A percentile compares a stretch with the other conserved stretches of the same genome.
phyloP scores from a whole-genome alignment of 2,888 invertebrate genomes.

The Terebella lapidaria region DNA sequence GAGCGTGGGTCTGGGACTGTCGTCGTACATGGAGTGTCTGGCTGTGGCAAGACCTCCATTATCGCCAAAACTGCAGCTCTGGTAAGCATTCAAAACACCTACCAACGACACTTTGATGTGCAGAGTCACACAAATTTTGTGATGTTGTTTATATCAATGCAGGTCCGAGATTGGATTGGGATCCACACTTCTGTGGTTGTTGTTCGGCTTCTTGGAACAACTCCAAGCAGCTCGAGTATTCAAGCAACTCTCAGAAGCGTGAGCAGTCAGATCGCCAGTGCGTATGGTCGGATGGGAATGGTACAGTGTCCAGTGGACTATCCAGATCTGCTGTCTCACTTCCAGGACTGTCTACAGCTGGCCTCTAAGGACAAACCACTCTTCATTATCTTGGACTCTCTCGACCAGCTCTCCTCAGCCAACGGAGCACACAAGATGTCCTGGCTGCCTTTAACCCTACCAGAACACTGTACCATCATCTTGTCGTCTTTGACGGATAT shows the following conservation, averaged over 20 bases:
- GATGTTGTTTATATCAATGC: too few relatives aligned
- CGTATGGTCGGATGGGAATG: conserved; percentile 6
- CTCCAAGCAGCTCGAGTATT: conserved; percentile 35
- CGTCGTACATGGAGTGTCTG: conserved; percentile 37
- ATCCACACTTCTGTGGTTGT: conserved; percentile 20
- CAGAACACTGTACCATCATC: conserved; percentile 35
- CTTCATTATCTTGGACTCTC: conserved; percentile 35
- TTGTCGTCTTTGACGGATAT: conserved; percentile 32
- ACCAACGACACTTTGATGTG: neutral
- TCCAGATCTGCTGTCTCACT: conserved; percentile 28
- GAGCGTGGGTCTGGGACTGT: conserved; percentile 27
- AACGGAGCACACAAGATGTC: conserved; percentile 36
- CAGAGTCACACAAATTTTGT: too few relatives aligned
- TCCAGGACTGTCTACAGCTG: conserved; percentile 28
- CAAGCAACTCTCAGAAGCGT: conserved; percentile 32
- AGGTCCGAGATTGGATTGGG: conserved; percentile 1
- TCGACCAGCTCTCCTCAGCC: conserved; percentile 32
- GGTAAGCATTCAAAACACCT: too few relatives aligned
- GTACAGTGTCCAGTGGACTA: conserved; percentile 6
- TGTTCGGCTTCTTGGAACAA: conserved; percentile 40
- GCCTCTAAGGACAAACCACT: conserved; percentile 35
- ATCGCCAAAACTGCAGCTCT: conserved; percentile 29
- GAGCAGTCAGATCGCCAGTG: conserved; percentile 34
- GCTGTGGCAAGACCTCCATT: conserved; percentile 44
- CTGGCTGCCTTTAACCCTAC: conserved; percentile 38